Evolutionary conservation across 2,113 vertebrate genomes (phyloP), one percentile per base, ranked within the genome.

Genomic region (Cisticola juncidis): DNA sequence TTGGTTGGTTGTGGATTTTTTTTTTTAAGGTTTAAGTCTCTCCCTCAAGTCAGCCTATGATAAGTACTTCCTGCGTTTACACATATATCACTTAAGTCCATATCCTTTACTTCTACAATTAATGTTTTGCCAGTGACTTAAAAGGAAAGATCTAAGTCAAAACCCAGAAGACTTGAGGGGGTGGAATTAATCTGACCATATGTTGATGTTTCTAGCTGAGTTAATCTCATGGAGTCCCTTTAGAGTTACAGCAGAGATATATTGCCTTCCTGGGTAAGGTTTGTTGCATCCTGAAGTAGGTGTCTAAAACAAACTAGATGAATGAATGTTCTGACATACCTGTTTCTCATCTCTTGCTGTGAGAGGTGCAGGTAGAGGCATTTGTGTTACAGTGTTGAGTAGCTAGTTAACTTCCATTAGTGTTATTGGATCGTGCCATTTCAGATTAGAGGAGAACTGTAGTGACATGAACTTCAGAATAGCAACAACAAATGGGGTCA

Each of bases 141-240:
- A 71, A 90, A 86, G 45, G 50, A 82, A 90, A 86, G 36, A 70
- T 50, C 58, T 29, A 77, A 88, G 65, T 88, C 70, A 88, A 81
- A 92, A 93, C 12, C n/a, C 71, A 83, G 86, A 83, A 86, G 38
- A 88, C 71, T 69, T 62, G 74, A 79, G 80, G 14, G 50, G 47
- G 58, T 79, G 80, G 83, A 92, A 88, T 92, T 95, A 91, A 86
- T 94, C 91, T 88, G 86, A 81, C 76, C 83, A 58, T 73, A 88
- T 91, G 68, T 62, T 96, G 89, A 57, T 94, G 83, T 81, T 96
- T 83, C 29, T 83, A 57, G 83, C 71, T 83, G 35, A 92, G 29
- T 86, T 92, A 86, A 91, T 92, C 81, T 86, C 47, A 48, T 31
- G 36, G 47, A 78, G 23, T 91, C 35, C 11, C 35, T 86, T 94